These are phyloP conservation scores for Pimephales promelas DNA, from an alignment of 2,113 vertebrate species.

Conservation along the genomic window DNA sequence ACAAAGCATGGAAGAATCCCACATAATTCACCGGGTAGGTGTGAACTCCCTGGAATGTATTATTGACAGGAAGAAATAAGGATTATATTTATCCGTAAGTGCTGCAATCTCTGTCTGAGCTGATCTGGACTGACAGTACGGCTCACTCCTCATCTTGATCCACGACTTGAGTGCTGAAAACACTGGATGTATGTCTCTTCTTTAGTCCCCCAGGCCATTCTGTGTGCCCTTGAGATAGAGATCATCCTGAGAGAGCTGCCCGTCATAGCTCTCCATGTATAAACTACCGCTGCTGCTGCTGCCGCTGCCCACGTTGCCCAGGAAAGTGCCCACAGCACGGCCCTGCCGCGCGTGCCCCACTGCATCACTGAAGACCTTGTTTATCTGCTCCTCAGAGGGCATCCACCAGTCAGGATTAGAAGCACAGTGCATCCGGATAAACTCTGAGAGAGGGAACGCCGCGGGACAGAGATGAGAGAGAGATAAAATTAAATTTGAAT, in stretches of 20 bases:
- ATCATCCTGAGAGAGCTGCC: slow-evolving; percentile 85
- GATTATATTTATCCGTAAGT: not conserved
- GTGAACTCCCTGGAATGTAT: slow-evolving; percentile 30
- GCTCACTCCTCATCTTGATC: not conserved
- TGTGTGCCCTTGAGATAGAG: slow-evolving; percentile 83
- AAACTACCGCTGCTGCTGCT: slow-evolving; percentile 82
- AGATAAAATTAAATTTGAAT: not conserved
- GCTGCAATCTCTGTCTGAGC: not conserved
- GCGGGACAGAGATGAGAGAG: not conserved
- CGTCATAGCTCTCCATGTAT: slow-evolving; percentile 88
- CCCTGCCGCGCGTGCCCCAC: slow-evolving; percentile 97
- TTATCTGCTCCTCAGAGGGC: slow-evolving; percentile 98
- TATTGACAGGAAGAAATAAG: slow-evolving; percentile 8
- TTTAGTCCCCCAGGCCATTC: slow-evolving; percentile 88
- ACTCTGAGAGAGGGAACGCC: slow-evolving; percentile 79
- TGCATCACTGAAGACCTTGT: slow-evolving; percentile 97
- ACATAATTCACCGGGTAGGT: not conserved
- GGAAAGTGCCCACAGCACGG: slow-evolving; percentile 91
- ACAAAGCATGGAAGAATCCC: slow-evolving; percentile 9
- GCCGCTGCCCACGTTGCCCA: slow-evolving; percentile 76
- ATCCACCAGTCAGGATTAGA: slow-evolving; percentile 99
- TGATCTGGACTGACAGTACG: not conserved
- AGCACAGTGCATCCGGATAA: slow-evolving; percentile 98
- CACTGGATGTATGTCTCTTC: not conserved
- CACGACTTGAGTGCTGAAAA: not conserved